Conservation (phyloP, 1,140 invertebrate species). For the Dolichoris vasculosae region DNA sequence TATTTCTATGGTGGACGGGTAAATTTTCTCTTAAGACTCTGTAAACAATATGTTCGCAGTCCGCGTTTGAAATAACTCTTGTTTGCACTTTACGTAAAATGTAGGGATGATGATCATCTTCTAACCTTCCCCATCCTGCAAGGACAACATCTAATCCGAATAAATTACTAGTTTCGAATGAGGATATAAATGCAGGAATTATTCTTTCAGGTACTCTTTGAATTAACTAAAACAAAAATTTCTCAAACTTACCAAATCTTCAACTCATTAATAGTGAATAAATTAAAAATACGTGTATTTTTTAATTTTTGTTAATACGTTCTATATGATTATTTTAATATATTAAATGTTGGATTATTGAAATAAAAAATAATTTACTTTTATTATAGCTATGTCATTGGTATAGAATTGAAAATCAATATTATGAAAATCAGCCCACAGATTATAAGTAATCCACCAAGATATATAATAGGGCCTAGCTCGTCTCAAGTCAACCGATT, state of each 20-base stretch:
- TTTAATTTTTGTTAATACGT: too few relatives aligned
- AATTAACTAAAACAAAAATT: neutral
- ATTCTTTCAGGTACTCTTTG: neutral
- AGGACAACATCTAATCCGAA: neutral
- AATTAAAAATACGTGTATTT: too few relatives aligned
- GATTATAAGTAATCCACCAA: neutral
- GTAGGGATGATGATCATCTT: neutral
- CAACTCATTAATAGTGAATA: too few relatives aligned
- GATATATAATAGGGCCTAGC: neutral
- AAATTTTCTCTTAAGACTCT: neutral
- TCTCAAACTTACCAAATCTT: neutral
- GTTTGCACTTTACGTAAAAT: neutral
- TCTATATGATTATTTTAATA: too few relatives aligned
- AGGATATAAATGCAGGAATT: neutral
- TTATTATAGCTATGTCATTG: neutral
- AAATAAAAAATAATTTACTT: neutral
- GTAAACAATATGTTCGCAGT: neutral
- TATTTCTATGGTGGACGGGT: neutral
- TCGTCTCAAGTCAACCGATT: neutral
- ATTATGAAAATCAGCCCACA: neutral
- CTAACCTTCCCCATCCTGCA: neutral
- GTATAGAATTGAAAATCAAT: neutral
- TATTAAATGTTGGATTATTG: neutral
- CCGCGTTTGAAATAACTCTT: neutral
- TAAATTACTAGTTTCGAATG: neutral